Conservation (phyloP, 2,113 vertebrate genomes). For the Apeltes quadracus region DNA sequence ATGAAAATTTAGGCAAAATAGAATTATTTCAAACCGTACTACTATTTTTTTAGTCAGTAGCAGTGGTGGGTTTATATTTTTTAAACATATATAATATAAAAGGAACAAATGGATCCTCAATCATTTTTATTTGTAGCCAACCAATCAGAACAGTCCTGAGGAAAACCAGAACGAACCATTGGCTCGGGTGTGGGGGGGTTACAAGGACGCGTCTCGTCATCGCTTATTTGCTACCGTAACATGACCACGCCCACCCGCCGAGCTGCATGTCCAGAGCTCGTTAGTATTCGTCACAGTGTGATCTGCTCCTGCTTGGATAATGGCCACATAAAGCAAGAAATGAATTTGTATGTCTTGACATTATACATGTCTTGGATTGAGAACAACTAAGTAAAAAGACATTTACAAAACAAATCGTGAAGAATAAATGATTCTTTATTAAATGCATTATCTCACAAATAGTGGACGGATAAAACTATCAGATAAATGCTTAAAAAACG, state of each 20-base stretch:
- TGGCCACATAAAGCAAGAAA: not conserved
- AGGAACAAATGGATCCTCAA: not conserved
- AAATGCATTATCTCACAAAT: slow-evolving; percentile 41
- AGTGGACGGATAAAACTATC: slow-evolving; percentile 15
- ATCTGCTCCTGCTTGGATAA: slow-evolving; percentile 34
- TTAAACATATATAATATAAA: not conserved
- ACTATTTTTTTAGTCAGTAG: not conserved
- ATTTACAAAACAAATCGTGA: not conserved
- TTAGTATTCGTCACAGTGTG: slow-evolving; percentile 21
- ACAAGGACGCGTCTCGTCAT: slow-evolving; percentile 3
- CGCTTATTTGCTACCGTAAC: not conserved
- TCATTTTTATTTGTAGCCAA: not conserved
- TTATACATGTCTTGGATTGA: not conserved
- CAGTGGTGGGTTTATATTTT: not conserved
- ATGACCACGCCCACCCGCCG: not conserved
- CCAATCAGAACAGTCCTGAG: slow-evolving; percentile 42
- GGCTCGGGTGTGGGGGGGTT: not conserved
- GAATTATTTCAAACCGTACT: not conserved
- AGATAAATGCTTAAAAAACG: slow-evolving; percentile 11
- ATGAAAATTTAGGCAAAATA: not conserved
- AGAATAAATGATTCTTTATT: not conserved
- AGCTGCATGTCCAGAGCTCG: not conserved
- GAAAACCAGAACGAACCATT: slow-evolving; percentile 51
- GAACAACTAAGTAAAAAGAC: not conserved
- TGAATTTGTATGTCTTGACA: too few species aligned